Evolutionary conservation across 2,888 invertebrate species (phyloP).

Genomic region (Macaria liturata): DNA sequence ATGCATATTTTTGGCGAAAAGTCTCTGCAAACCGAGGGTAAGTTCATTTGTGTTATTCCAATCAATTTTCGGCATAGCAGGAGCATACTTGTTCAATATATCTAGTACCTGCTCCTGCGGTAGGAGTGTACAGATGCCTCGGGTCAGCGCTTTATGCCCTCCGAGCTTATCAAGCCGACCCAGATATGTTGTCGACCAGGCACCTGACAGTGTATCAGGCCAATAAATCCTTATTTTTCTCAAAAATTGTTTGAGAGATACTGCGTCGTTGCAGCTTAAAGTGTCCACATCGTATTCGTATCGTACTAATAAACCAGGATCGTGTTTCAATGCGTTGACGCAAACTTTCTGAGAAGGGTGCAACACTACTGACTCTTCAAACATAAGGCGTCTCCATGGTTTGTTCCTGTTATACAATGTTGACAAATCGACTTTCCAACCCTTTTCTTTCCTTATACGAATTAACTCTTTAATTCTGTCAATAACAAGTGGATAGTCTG

Average conservation of each 20-base stretch:
- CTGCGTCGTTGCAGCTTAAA: conserved; percentile 42
- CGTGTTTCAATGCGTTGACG: conserved; percentile 66
- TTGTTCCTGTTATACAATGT: conserved; percentile 59
- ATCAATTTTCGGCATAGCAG: conserved; percentile 54
- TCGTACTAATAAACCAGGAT: conserved; percentile 49
- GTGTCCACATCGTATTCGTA: conserved; percentile 43
- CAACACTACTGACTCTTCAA: conserved; percentile 58
- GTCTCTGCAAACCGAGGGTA: conserved; percentile 52
- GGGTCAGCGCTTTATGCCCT: conserved; percentile 49
- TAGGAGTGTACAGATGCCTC: conserved; percentile 55
- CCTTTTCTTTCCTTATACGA: conserved; percentile 46
- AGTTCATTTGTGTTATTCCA: conserved; percentile 55
- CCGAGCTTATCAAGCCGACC: conserved; percentile 41
- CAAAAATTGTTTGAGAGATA: conserved; percentile 45
- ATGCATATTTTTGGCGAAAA: conserved; percentile 66
- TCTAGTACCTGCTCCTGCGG: conserved; percentile 42
- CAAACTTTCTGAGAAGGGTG: conserved; percentile 50
- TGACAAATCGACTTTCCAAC: conserved; percentile 45
- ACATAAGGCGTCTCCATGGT: conserved; percentile 59
- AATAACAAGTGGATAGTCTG: conserved; percentile 49
- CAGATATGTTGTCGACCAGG: conserved; percentile 48
- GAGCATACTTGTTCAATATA: conserved; percentile 55
- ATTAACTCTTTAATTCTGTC: conserved; percentile 52
- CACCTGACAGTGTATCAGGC: conserved; percentile 48
- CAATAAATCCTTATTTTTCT: conserved; percentile 62